phyloP scores from a whole-genome alignment of 2,888 invertebrate species.

The Pyralis farinalis region DNA sequence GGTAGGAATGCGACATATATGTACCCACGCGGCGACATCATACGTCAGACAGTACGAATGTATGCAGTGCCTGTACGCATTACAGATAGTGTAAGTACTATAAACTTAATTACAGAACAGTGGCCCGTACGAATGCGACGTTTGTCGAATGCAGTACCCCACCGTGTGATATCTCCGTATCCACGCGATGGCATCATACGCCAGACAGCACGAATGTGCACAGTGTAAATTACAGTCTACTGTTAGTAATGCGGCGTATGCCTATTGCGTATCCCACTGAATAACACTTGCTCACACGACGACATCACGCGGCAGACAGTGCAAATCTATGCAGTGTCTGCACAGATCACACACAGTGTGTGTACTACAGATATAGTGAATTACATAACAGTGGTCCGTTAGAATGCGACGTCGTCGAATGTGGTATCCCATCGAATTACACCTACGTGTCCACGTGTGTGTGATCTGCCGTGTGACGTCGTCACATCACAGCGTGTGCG shows the following conservation, averaged over 20 bases:
- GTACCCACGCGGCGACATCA: slow-evolving; percentile 40
- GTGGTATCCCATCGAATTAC: too few relatives aligned
- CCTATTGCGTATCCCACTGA: too few relatives aligned
- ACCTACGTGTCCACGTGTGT: too few relatives aligned
- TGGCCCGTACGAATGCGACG: slow-evolving; percentile 41
- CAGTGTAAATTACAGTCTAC: too few relatives aligned
- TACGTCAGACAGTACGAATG: slow-evolving; percentile 50
- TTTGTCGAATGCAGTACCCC: slow-evolving; percentile 51
- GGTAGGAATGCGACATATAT: slow-evolving; percentile 41
- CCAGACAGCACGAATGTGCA: slow-evolving; percentile 43
- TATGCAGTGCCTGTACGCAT: slow-evolving; percentile 37
- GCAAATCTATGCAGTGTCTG: slow-evolving; percentile 36
- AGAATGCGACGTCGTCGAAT: too few relatives aligned
- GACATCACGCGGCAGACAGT: too few relatives aligned
- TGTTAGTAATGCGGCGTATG: too few relatives aligned
- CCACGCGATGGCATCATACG: slow-evolving; percentile 44
- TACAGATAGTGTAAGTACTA: slow-evolving; percentile 53
- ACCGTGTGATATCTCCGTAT: slow-evolving; percentile 37
- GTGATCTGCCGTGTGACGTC: too few relatives aligned
- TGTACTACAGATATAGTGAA: slow-evolving; percentile 27
- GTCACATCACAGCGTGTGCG: too few relatives aligned
- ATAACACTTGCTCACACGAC: too few relatives aligned
- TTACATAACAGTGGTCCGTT: too few relatives aligned
- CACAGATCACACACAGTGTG: slow-evolving; percentile 53
- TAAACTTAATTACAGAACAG: slow-evolving; percentile 43